phyloP scores from a whole-genome alignment of 1,140 invertebrate species.

The Lucilia sericata region DNA sequence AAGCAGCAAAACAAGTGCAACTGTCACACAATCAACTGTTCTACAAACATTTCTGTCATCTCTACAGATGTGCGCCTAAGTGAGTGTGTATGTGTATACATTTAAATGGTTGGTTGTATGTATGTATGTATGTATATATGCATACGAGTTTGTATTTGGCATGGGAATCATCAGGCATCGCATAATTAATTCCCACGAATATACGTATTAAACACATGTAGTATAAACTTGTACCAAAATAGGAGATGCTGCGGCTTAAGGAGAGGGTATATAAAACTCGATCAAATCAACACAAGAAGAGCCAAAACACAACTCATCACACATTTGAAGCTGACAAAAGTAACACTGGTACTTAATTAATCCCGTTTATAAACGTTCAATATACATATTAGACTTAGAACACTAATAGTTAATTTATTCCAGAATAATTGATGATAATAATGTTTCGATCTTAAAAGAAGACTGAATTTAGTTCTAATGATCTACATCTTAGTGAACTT shows the following conservation, averaged over 20 bases:
- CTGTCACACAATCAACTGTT: background rate
- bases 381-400: too few species aligned
- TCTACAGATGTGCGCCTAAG: background rate
- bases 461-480: too few species aligned
- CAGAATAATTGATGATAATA: too few species aligned
- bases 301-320: constrained; percentile 27
- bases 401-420: too few species aligned
- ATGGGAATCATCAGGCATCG: constrained; percentile 42
- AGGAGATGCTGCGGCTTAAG: background rate
- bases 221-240: background rate
- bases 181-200: constrained; percentile 43
- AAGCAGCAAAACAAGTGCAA: constrained; percentile 38
- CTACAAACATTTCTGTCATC: constrained; percentile 17
- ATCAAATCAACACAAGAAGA: constrained; percentile 27
- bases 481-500: too few species aligned
- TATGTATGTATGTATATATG: background rate
- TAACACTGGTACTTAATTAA: background rate
- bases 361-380: too few species aligned
- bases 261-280: background rate
- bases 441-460: too few species aligned
- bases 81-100: background rate
- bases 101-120: background rate
- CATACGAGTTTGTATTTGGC: constrained; percentile 19
- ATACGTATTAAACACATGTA: constrained; percentile 42
- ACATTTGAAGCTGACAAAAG: background rate